These are phyloP conservation scores for Clistopyga incitator DNA, from an alignment of 2,888 invertebrate species.

Conservation along the genomic window DNA sequence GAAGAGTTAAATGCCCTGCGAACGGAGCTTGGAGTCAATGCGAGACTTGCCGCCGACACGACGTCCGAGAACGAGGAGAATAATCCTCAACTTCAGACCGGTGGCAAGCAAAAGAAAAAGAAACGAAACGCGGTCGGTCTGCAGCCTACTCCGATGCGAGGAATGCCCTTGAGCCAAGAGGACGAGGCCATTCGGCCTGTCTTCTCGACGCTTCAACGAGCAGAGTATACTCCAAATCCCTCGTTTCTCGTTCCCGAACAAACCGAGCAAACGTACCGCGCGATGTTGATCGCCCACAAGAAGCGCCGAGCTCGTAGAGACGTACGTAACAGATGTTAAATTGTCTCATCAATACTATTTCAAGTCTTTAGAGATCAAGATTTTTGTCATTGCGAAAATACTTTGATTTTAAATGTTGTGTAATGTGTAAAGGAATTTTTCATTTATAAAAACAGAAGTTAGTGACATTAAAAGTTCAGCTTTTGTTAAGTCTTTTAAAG, in stretches of 20 bases:
- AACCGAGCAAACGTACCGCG: slow-evolving; percentile 88
- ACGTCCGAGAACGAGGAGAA: slow-evolving; percentile 82
- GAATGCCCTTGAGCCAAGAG: slow-evolving; percentile 77
- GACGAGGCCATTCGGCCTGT: slow-evolving; percentile 81
- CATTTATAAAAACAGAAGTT: no score
- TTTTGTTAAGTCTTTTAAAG: no score
- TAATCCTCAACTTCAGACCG: slow-evolving; percentile 77
- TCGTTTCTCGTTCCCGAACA: slow-evolving; percentile 85
- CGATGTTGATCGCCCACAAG: slow-evolving; percentile 90
- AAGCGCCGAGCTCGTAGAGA: slow-evolving; percentile 89
- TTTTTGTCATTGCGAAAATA: no score
- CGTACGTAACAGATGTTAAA: slow-evolving; percentile 83
- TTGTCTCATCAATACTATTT: background rate
- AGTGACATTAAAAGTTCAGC: no score
- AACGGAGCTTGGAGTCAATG: slow-evolving; percentile 78
- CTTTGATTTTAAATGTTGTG: no score
- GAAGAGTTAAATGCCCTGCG: slow-evolving; percentile 80
- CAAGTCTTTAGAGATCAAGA: background rate
- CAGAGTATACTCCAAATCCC: slow-evolving; percentile 78
- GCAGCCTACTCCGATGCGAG: slow-evolving; percentile 76
- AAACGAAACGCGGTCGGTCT: slow-evolving; percentile 71
- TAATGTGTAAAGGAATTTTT: no score
- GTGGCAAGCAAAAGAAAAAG: slow-evolving; percentile 77
- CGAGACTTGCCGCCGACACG: slow-evolving; percentile 77
- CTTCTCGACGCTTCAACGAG: slow-evolving; percentile 81